Base-by-base conservation (phyloP, 1,140 invertebrate species). In the Brevipalpus yothersi region DNA sequence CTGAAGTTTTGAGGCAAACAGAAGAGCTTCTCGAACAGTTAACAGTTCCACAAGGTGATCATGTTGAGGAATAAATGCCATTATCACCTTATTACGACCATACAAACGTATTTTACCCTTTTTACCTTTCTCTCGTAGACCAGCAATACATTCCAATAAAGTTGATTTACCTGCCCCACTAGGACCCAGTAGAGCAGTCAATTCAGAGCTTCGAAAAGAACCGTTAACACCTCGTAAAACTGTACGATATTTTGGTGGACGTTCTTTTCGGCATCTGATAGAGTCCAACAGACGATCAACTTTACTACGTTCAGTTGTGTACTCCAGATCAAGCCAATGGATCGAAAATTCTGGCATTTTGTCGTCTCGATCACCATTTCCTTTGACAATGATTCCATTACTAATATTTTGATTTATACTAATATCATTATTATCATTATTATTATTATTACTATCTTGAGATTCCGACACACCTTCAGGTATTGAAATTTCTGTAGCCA, bases 1-100 rank as follows among this genome's bases (percentile, higher is more conserved):
- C 74, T 93, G 93, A 1, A 94, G 76, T 71, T 91, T 89, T 2
- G 89, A 89, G 5, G 89, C 86, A 17, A 89, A 81, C 67, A 78
- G 80, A 83, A 94, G 86, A 8, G 86, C 81, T 71, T 95, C 89
- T 58, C 77, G 76, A 8, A 93, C 86, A 0, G 84, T 86, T 10
- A 95, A 74, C 69, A 91, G 84, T 0, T 83, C 84, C 17, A 87
- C 75, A 0, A 94, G 75, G 63, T 86, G 83, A 71, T 94, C 90
- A 67, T 93, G 86, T 70, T 95, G 91, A 10, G 56, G 45, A 31
- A 63, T 63, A 9, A 61, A 42, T 41, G 40, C 58, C 2, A 63
- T 42, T 9, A 47, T 51, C 19, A 63, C 42, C 31, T 58, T 49
- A 19, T 56, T 57, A 13, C 21, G 23, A 2, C 58, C 42, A 55